Evolutionary conservation across 2,888 invertebrate genomes (phyloP).

Genomic region (Andrena dorsata): DNA sequence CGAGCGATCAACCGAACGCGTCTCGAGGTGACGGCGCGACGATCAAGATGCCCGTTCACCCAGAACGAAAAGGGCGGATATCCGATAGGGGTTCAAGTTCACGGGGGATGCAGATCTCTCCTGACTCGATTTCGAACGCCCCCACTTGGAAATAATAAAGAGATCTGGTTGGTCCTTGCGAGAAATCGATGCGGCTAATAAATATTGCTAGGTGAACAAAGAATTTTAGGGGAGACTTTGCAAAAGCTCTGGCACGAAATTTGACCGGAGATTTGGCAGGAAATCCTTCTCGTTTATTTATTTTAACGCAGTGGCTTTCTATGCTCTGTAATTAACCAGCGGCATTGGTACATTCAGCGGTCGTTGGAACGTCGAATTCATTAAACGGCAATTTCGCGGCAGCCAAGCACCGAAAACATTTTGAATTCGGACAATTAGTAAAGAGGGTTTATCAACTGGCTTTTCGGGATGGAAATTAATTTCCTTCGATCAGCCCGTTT

Average conservation of each 20-base stretch:
- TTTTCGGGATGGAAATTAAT: conserved; percentile 9
- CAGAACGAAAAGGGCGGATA: conserved; percentile 22
- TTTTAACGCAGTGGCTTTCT: not conserved
- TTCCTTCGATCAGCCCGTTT: conserved; percentile 1
- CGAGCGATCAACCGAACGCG: conserved; percentile 39
- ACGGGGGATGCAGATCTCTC: conserved; percentile 4
- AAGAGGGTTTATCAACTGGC: conserved; percentile 7
- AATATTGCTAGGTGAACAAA: too few species aligned
- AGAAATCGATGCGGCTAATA: not conserved
- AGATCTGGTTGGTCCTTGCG: not conserved
- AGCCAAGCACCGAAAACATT: not conserved
- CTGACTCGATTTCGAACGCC: too few species aligned
- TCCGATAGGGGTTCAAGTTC: conserved; percentile 54
- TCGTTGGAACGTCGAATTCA: not conserved
- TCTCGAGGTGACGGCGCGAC: conserved; percentile 56
- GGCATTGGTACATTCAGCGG: not conserved
- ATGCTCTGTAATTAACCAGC: not conserved
- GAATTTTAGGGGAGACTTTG: too few species aligned
- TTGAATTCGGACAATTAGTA: conserved; percentile 13
- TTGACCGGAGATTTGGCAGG: not conserved
- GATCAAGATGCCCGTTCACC: conserved; percentile 62
- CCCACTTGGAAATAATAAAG: not conserved
- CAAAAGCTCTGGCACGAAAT: not conserved
- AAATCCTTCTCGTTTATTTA: not conserved
- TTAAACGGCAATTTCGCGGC: conserved; percentile 24